Evolutionary conservation across 2,888 invertebrate species (phyloP).

Genomic region (Nezara viridula): DNA sequence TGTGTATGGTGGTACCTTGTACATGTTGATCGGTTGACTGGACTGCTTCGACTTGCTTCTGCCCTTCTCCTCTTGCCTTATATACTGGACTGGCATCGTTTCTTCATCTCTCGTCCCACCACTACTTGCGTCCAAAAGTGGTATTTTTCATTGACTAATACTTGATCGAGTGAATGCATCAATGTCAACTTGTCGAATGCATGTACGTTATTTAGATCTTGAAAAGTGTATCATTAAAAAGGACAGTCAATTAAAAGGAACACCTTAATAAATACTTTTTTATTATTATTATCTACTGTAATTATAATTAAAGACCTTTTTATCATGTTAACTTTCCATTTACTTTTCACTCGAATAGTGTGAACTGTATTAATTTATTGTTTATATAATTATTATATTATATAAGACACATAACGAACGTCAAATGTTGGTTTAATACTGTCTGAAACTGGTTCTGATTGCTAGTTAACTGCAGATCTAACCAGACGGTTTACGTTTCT

Average conservation of each 20-base stretch:
- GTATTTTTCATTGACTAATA: neutral
- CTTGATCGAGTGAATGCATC: neutral
- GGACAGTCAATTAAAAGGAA: too few relatives aligned
- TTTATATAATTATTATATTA: too few relatives aligned
- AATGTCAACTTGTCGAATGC: neutral
- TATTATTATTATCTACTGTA: too few relatives aligned
- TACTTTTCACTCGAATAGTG: too few relatives aligned
- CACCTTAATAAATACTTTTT: too few relatives aligned
- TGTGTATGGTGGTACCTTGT: neutral
- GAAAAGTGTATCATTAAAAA: too few relatives aligned
- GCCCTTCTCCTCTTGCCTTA: neutral
- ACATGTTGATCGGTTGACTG: slow-evolving; percentile 14
- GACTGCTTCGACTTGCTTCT: slow-evolving; percentile 49
- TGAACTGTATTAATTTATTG: too few relatives aligned
- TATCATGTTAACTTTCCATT: too few relatives aligned
- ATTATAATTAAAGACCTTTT: too few relatives aligned
- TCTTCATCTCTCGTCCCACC: slow-evolving; percentile 28
- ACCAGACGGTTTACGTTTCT: neutral
- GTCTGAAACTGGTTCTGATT: neutral
- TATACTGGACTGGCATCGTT: neutral
- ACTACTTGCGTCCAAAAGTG: neutral
- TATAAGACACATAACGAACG: too few relatives aligned
- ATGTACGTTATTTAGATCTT: neutral
- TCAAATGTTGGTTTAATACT: neutral
- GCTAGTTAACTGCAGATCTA: neutral